These are phyloP conservation scores for Fragum whitleyi DNA, from an alignment of 2,888 invertebrate species.

Conservation along the genomic window DNA sequence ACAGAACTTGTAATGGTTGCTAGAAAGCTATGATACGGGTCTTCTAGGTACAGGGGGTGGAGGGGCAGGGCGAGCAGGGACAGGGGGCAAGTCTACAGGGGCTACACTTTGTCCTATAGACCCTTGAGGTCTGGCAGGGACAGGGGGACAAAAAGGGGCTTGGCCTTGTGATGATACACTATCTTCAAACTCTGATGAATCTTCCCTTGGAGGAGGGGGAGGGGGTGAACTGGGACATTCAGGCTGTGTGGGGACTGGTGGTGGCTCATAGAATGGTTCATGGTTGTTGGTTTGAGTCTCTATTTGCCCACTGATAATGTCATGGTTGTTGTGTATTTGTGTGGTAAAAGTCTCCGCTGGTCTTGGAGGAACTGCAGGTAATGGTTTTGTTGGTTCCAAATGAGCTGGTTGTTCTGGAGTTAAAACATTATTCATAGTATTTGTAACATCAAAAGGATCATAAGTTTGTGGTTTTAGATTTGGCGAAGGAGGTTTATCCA, in stretches of 20 bases:
- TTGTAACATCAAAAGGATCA: conserved; percentile 75
- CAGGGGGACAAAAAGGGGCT: conserved; percentile 56
- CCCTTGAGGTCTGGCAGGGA: conserved; percentile 60
- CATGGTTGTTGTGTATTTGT: background rate
- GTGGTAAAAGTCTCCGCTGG: conserved; percentile 29
- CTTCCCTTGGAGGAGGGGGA: conserved; percentile 60
- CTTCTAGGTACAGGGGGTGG: conserved; percentile 75
- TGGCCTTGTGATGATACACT: conserved; percentile 15
- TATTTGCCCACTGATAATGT: conserved; percentile 14
- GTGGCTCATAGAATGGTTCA: conserved; percentile 51
- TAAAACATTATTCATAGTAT: conserved; percentile 56
- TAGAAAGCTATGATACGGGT: conserved; percentile 37
- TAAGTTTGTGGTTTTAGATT: conserved; percentile 7
- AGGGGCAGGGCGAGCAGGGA: conserved; percentile 63
- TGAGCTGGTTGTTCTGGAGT: conserved; percentile 44
- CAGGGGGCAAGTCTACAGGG: conserved; percentile 59
- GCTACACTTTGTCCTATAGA: conserved; percentile 33
- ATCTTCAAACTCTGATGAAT: conserved; percentile 17
- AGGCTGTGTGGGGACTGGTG: conserved; percentile 48
- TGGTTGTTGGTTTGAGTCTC: conserved; percentile 12
- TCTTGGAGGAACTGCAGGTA: conserved; percentile 55
- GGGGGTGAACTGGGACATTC: conserved; percentile 48
- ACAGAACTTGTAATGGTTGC: too few relatives aligned
- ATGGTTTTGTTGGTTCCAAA: conserved; percentile 8
- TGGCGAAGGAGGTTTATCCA: conserved; percentile 69